These are phyloP conservation scores for Xiphorhynchus elegans DNA, from an alignment of 2,113 vertebrate species.

Conservation along the genomic window DNA sequence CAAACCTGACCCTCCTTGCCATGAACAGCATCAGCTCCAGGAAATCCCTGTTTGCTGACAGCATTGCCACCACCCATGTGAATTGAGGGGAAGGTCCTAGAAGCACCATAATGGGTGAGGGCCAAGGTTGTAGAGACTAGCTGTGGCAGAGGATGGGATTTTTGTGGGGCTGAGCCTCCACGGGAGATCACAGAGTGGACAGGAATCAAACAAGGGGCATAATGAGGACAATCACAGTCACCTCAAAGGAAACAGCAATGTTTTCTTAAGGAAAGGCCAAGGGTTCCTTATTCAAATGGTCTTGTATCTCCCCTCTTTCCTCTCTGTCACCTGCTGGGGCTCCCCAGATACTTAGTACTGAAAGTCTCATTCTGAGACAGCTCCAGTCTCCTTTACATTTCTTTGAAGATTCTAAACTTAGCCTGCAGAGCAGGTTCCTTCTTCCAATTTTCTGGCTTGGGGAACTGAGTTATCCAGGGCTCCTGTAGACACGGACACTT, in stretches of 20 bases:
- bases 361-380: background rate
- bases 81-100: background rate
- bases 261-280: background rate
- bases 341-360: background rate
- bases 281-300: background rate
- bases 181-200: background rate
- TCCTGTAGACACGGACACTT: background rate
- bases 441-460: background rate
- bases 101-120: background rate
- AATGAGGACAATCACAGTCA: background rate
- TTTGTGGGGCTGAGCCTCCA: background rate
- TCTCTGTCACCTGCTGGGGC: background rate
- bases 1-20: background rate
- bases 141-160: background rate
- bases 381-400: background rate
- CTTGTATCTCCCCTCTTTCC: background rate
- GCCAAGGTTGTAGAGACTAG: rapidly evolving
- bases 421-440: slow-evolving; percentile 26
- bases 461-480: background rate
- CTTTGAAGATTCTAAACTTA: background rate
- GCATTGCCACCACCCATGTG: background rate
- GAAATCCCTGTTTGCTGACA: background rate
- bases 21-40: background rate
- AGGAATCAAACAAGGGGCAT: background rate
- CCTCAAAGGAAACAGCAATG: background rate